phyloP scores from a whole-genome alignment of 2,888 invertebrate species.

The Lysandra bellargus region DNA sequence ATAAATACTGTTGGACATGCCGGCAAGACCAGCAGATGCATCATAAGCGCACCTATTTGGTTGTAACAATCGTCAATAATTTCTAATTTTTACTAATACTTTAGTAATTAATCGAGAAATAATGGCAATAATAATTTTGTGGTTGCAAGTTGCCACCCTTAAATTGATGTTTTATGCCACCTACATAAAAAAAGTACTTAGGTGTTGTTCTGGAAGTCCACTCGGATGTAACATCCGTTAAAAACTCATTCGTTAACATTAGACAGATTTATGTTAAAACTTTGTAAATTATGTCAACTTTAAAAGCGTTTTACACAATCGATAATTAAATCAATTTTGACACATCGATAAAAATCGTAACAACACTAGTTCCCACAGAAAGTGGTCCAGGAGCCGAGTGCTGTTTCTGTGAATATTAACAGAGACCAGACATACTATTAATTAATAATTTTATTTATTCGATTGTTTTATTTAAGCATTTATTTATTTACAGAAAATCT shows the following conservation, averaged over 20 bases:
- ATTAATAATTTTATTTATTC: not conserved
- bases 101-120: too few relatives aligned
- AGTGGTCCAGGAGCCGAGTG: not conserved
- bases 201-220: not conserved
- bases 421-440: not conserved
- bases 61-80: too few relatives aligned
- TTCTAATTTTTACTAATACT: too few relatives aligned
- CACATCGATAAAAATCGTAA: conserved; percentile 1
- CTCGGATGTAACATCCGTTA: conserved; percentile 10
- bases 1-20: too few relatives aligned
- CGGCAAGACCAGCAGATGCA: too few relatives aligned
- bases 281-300: not conserved
- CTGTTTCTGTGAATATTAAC: not conserved
- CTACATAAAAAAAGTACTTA: not conserved
- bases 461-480: not conserved
- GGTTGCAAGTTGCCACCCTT: not conserved
- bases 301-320: conserved; percentile 2
- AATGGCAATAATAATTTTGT: too few relatives aligned
- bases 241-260: not conserved
- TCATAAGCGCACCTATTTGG: too few relatives aligned
- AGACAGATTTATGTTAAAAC: not conserved
- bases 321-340: not conserved
- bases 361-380: conserved; percentile 20
- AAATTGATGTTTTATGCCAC: not conserved
- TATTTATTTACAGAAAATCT: not conserved